Evolutionary conservation across 2,888 invertebrate species (phyloP).

Genomic region (Sicus ferrugineus): DNA sequence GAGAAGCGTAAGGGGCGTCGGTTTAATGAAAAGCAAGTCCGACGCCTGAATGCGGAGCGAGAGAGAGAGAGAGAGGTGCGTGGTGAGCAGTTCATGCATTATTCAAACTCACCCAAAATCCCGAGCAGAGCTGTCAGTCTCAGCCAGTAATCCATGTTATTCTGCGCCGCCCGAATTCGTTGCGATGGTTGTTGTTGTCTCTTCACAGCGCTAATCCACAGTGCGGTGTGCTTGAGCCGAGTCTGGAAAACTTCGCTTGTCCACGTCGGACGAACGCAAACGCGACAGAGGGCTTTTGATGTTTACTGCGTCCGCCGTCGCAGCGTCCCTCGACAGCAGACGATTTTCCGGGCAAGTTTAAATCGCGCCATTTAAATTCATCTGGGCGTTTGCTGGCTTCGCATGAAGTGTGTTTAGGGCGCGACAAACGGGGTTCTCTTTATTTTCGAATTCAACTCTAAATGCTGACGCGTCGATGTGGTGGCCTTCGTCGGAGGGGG

Average conservation of each 20-base stretch:
- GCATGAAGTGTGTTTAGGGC: not conserved
- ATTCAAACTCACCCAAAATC: constrained; percentile 21
- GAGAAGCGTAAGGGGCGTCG: no score
- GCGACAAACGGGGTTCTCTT: not conserved
- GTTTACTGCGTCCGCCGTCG: not conserved
- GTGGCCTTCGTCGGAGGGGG: not conserved
- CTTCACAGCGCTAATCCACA: not conserved
- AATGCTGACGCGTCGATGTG: constrained; percentile 4
- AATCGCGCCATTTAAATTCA: constrained; percentile 23
- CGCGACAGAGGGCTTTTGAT: not conserved
- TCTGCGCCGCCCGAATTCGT: not conserved
- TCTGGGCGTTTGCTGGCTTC: constrained; percentile 2
- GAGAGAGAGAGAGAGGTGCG: no score
- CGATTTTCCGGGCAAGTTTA: not conserved
- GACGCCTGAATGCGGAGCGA: no score
- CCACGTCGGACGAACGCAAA: not conserved
- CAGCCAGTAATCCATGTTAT: constrained; percentile 25
- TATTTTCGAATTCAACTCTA: constrained; percentile 13
- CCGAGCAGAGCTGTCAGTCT: not conserved
- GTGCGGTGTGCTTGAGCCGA: not conserved
- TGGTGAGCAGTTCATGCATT: no score
- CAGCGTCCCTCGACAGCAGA: not conserved
- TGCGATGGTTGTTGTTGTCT: constrained; percentile 8
- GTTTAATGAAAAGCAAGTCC: no score
- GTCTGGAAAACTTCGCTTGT: not conserved